Conservation (phyloP, 92 coral and sea anemone species). For the Desmophyllum pertusum region DNA sequence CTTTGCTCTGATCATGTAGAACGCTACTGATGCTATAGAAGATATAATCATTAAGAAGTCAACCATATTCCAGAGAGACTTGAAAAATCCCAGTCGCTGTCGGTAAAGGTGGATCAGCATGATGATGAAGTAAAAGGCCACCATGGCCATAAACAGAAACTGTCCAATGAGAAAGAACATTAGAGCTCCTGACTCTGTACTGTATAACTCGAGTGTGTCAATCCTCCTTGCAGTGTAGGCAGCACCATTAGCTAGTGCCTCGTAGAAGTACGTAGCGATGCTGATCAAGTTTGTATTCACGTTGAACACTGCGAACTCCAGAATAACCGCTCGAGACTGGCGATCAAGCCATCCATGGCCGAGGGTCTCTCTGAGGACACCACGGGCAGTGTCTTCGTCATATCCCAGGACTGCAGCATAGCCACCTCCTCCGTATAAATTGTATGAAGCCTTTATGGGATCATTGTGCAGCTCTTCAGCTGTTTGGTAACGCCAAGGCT, state of each 20-base stretch:
- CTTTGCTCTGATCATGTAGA: constrained; percentile 49
- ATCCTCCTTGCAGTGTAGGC: constrained; percentile 34
- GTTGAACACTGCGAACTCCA: constrained; percentile 61
- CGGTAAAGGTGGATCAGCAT: constrained; percentile 43
- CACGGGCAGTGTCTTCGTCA: constrained; percentile 45
- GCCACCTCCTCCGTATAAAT: constrained; percentile 50
- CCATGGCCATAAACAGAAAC: constrained; percentile 53
- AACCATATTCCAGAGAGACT: constrained; percentile 50
- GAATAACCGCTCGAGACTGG: constrained; percentile 51
- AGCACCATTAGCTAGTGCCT: constrained; percentile 48
- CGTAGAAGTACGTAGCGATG: constrained; percentile 47
- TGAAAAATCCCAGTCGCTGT: constrained; percentile 32
- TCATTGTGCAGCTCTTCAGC: constrained; percentile 18
- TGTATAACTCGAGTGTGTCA: constrained; percentile 45
- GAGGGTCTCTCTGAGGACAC: constrained; percentile 36
- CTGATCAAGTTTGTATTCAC: constrained; percentile 51
- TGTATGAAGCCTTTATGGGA: constrained; percentile 24
- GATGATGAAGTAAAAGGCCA: constrained; percentile 22
- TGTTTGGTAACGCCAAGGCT: constrained; percentile 54
- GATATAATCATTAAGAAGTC: constrained; percentile 33
- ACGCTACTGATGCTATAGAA: constrained; percentile 40
- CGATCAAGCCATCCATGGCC: constrained; percentile 57
- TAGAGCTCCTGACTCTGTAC: constrained; percentile 47
- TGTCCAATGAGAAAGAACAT: constrained; percentile 47
- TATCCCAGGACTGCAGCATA: constrained; percentile 56